Conservation (phyloP, 2,113 vertebrate genomes). For the Rhinogobius similis region DNA sequence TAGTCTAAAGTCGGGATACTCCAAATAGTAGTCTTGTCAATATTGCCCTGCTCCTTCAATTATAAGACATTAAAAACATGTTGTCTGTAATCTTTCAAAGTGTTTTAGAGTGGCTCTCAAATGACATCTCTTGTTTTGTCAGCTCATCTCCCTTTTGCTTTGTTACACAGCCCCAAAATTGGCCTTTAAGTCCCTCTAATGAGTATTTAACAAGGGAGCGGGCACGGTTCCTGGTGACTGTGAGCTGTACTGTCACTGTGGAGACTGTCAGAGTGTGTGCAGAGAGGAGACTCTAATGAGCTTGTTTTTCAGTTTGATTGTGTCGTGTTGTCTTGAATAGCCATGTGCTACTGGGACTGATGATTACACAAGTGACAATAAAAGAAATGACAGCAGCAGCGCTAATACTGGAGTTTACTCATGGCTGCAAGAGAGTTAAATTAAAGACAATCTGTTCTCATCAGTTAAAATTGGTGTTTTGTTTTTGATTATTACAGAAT, state of each 20-base stretch:
- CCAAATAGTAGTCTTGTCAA: no score
- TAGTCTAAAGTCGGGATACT: no score
- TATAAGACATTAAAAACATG: no score
- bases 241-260: constrained; percentile 73
- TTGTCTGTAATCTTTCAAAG: no score
- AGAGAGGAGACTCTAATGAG: constrained; percentile 69
- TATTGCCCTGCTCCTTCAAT: no score
- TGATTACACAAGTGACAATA: constrained; percentile 26
- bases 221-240: constrained; percentile 49
- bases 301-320: constrained; percentile 69
- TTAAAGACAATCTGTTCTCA: neutral
- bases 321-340: constrained; percentile 47
- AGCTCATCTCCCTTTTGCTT: constrained; percentile 59
- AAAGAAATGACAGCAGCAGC: constrained; percentile 6
- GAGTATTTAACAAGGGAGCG: constrained; percentile 72
- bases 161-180: constrained; percentile 58
- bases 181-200: constrained; percentile 75
- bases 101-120: constrained; percentile 3
- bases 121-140: constrained; percentile 59
- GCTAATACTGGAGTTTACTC: constrained; percentile 1
- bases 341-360: constrained; percentile 35
- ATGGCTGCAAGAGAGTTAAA: neutral
- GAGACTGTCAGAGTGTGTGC: constrained; percentile 56
- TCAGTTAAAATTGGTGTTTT: neutral
- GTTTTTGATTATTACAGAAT: neutral